Evolutionary conservation across 2,113 vertebrate genomes (phyloP).

Genomic region (Takifugu bimaculatus): DNA sequence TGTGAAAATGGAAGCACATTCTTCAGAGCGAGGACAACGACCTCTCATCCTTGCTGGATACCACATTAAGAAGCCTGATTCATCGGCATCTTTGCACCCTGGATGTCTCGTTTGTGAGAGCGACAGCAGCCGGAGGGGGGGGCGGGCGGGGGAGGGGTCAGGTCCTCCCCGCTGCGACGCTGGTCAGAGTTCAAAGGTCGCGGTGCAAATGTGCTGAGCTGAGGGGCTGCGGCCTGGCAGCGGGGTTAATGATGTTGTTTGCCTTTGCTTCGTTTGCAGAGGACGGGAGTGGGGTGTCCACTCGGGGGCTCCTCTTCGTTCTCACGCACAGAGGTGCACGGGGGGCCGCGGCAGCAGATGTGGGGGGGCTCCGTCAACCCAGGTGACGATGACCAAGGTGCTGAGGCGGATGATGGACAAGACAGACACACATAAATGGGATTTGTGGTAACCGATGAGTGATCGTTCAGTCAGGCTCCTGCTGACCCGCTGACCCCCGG

Average conservation of each 20-base stretch:
- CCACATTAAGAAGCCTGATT: background rate
- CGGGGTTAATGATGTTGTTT: conserved; percentile 24
- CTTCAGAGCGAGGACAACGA: background rate
- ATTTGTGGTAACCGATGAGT: background rate
- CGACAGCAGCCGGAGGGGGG: conserved; percentile 16
- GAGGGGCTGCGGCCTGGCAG: conserved; percentile 4
- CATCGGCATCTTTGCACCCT: background rate
- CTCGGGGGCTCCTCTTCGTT: background rate
- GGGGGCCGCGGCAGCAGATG: background rate
- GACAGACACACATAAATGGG: no score
- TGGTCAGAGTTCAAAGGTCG: conserved; percentile 29
- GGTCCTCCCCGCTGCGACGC: conserved; percentile 12
- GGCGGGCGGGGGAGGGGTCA: background rate
- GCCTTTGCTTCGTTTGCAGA: conserved; percentile 22
- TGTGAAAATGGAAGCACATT: conserved; percentile 7
- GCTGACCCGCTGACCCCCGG: background rate
- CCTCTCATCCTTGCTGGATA: background rate
- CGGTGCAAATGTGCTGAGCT: conserved; percentile 26
- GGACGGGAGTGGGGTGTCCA: conserved; percentile 9
- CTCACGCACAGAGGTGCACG: background rate
- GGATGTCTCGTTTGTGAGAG: conserved; percentile 5
- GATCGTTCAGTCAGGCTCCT: background rate
- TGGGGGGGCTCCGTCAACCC: background rate
- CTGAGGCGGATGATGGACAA: background rate
- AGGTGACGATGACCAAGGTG: background rate